A percentile compares a stretch with the other conserved stretches of the same genome.
phyloP scores from a whole-genome alignment of 2,888 invertebrate genomes.

The Amphiduros pacificus region DNA sequence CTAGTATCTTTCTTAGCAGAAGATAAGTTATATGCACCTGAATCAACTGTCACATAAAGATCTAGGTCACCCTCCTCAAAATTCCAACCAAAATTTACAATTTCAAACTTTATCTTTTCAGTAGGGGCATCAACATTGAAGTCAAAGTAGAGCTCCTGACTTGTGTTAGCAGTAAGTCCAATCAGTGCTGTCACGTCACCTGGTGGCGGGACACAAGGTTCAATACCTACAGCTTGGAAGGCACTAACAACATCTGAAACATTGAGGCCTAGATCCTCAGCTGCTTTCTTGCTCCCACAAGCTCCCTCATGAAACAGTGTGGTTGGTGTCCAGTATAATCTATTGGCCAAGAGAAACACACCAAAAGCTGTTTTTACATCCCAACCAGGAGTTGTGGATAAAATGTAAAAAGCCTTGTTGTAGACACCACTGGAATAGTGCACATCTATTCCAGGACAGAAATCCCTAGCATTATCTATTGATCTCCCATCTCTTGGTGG shows the following conservation, averaged over 20 bases:
- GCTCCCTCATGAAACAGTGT: conserved; percentile 33
- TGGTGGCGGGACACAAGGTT: conserved; percentile 6
- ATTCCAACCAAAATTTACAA: too few species aligned
- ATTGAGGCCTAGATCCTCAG: conserved; percentile 35
- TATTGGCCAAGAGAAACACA: conserved; percentile 34
- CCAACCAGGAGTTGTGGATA: conserved; percentile 29
- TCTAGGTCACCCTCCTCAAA: too few species aligned
- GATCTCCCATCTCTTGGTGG: conserved; percentile 34
- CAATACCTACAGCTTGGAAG: conserved; percentile 33
- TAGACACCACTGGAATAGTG: conserved; percentile 38
- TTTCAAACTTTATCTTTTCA: too few species aligned
- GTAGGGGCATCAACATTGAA: too few species aligned
- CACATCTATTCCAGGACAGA: conserved; percentile 27
- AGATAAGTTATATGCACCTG: too few species aligned
- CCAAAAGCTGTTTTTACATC: conserved; percentile 31
- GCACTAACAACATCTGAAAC: conserved; percentile 23
- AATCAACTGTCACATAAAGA: too few species aligned
- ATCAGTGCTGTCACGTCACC: too few species aligned
- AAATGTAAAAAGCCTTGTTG: conserved; percentile 33
- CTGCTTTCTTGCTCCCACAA: conserved; percentile 36
- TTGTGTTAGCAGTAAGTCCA: too few species aligned
- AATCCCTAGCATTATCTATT: conserved; percentile 30
- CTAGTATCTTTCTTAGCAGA: too few species aligned
- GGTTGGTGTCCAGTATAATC: conserved; percentile 34
- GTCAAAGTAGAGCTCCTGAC: too few species aligned